Evolutionary conservation across 2,888 invertebrate genomes (phyloP), one percentile per base, ranked within the genome.

Genomic region (Amblyteles armatorius): DNA sequence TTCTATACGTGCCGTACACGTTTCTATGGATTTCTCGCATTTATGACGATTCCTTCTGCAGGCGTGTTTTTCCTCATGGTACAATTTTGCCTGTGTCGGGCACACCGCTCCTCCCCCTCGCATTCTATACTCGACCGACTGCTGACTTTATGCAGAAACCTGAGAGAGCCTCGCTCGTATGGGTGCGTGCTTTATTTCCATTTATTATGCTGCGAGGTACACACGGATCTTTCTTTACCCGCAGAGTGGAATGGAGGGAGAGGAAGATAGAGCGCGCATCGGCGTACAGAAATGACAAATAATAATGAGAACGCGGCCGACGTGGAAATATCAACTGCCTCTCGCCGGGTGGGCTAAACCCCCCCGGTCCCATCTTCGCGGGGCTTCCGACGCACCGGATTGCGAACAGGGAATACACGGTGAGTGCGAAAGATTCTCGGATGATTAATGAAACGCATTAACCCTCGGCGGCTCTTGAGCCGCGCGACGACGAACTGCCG

Each of bases 361-460:
- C n/a, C 44, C 33, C 36, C 16, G 72, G 36, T 57, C 16, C 71
- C 52, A 52, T 19, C 19, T 40, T 52, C 60, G 50, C 68, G 71
- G 33, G 74, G 68, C 63, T 72, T 74, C 86, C 71, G 79, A 76
- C 48, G 73, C 65, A 85, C 52, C 74, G 44, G 48, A 74, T 72
- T 71, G 78, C 73, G 26, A 57, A 57, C 22, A 19, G 57, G 78
- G 77, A 68, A 72, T 72, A 67, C 77, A 80, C n/a, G 68, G 48
- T 72, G 71, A 71, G 63, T n/a, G 68, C 69, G 84, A 82, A 78
- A 85, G 83, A 87, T 85, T 83, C 86, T 87, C 84, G 77, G 68
- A 88, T 92, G 92, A 92, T 91, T 92, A 91, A 92, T 92, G 92
- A 91, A 91, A 89, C 88, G 88, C 91, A 91, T 91, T 91, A 91